phyloP scores from a whole-genome alignment of 2,113 vertebrate species.

The Oryzias celebensis region DNA sequence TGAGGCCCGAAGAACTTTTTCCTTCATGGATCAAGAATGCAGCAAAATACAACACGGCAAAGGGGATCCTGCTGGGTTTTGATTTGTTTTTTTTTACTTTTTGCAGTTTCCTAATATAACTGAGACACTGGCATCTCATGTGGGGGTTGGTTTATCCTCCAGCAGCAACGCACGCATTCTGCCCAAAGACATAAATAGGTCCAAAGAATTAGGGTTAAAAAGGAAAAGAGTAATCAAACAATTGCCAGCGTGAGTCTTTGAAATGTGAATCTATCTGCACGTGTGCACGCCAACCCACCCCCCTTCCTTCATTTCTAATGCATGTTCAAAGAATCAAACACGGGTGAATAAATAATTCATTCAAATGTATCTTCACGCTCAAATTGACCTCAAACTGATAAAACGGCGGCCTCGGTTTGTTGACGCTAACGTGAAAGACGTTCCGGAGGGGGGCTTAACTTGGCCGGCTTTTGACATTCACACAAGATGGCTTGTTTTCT shows the following conservation, averaged over 20 bases:
- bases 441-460: slow-evolving; percentile 16
- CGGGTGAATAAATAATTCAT: slow-evolving; percentile 56
- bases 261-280: too few relatives aligned
- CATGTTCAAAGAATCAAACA: slow-evolving; percentile 48
- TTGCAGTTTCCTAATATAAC: neutral
- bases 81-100: slow-evolving; percentile 11
- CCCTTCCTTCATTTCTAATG: neutral
- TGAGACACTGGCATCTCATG: neutral
- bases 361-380: slow-evolving; percentile 48
- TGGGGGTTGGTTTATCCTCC: neutral
- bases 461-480: slow-evolving; percentile 29
- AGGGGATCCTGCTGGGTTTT: neutral
- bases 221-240: too few relatives aligned
- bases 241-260: too few relatives aligned
- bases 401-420: slow-evolving; percentile 35
- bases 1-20: neutral
- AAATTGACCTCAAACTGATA: slow-evolving; percentile 33
- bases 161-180: neutral
- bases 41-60: slow-evolving; percentile 1
- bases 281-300: too few relatives aligned
- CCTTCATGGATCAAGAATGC: neutral
- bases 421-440: slow-evolving; percentile 7
- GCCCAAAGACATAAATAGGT: neutral
- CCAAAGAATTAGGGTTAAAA: neutral
- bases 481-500: slow-evolving; percentile 45